These are phyloP conservation scores for Crocidura indochinensis DNA, from an alignment of 2,797 vertebrate species.

Conservation along the genomic window DNA sequence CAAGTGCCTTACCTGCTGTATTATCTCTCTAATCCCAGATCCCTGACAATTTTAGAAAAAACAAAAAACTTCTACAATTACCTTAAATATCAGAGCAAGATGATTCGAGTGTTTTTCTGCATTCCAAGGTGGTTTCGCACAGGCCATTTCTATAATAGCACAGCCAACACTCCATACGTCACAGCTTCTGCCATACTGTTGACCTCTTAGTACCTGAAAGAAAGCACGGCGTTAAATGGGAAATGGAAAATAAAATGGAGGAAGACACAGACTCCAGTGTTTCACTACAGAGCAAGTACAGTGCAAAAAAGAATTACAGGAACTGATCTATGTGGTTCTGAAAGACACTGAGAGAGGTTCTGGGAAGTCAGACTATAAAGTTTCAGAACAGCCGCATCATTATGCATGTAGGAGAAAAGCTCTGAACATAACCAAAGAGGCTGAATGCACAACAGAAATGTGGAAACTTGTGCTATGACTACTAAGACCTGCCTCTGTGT, in stretches of 20 bases:
- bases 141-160: conserved; percentile 96
- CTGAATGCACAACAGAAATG: neutral
- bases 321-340: neutral
- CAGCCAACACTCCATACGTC: conserved; percentile 97
- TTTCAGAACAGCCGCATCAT: neutral
- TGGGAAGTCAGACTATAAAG: neutral
- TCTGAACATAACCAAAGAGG: neutral
- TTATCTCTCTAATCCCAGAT: no score
- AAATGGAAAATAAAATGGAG: conserved; percentile 30
- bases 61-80: conserved; percentile 80
- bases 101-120: conserved; percentile 97
- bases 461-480: neutral
- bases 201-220: conserved; percentile 94
- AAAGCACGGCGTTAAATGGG: conserved; percentile 32
- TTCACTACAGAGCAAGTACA: conserved; percentile 42
- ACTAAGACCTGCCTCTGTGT: neutral
- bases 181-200: conserved; percentile 96
- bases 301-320: neutral
- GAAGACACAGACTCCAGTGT: neutral
- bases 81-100: conserved; percentile 96
- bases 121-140: conserved; percentile 96
- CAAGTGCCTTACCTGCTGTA: no score
- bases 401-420: neutral
- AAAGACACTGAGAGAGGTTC: neutral
- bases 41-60: conserved; percentile 50